A percentile compares a stretch with the other conserved stretches of the same genome.
These are phyloP conservation scores for Chlorops oryzae DNA, from an alignment of 1,140 invertebrate species.

Conservation along the genomic window DNA sequence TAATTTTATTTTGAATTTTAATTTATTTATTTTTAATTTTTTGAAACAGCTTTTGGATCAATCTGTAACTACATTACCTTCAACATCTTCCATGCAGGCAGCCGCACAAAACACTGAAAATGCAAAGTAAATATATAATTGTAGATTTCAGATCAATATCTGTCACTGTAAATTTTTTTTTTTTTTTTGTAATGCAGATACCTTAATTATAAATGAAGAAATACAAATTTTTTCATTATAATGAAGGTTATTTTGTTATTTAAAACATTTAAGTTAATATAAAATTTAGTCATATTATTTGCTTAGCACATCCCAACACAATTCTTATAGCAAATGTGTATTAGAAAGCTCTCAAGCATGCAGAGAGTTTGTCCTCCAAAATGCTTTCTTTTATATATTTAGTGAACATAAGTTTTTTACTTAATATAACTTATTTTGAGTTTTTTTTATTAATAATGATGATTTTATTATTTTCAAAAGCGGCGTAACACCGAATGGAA, in stretches of 20 bases:
- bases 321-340: no score
- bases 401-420: no score
- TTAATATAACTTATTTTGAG: constrained; percentile 2
- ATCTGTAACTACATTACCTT: constrained; percentile 44
- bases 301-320: no score
- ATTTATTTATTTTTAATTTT: constrained; percentile 35
- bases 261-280: no score
- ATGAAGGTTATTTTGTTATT: constrained; percentile 22
- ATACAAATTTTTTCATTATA: constrained; percentile 34
- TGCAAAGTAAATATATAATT: constrained; percentile 60
- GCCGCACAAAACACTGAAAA: constrained; percentile 49
- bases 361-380: no score
- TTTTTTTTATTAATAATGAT: constrained; percentile 4
- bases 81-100: constrained; percentile 47
- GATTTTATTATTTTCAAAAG: constrained; percentile 16
- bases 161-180: no score
- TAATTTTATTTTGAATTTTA: constrained; percentile 12
- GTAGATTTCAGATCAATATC: no score
- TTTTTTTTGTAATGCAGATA: no score
- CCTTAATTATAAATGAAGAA: no score
- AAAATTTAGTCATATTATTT: not conserved
- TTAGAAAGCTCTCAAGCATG: no score
- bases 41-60: constrained; percentile 56
- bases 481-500: constrained; percentile 51
- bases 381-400: no score